Base-by-base conservation (phyloP, 2,113 vertebrate species). In the Sardina pilchardus region DNA sequence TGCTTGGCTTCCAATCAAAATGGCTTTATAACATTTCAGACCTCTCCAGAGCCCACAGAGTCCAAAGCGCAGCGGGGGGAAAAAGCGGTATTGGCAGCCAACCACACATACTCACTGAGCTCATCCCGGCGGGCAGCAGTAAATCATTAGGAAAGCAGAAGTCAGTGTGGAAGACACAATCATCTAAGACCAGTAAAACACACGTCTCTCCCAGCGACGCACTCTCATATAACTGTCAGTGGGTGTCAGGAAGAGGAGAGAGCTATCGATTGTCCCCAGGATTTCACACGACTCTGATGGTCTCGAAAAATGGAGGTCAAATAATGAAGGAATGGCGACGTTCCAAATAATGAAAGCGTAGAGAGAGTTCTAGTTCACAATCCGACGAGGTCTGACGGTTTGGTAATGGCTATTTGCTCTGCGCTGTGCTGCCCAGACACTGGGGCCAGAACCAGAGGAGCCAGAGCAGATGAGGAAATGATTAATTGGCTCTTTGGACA, bases 131-230 rank as follows among this genome's bases (percentile, higher is more conserved):
- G 94, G 89, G 95, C 94, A 90, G 85, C 95, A 95, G 96, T 97
- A 97, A 97, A 97, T 97, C 96, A 96, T 94, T 93, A 95, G 93
- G 94, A 96, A 94, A 93, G 92, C 94, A 92, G 92, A 95, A 94
- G 94, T 94, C 94, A 50, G 86, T 90, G 93, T 94, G 95, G 95
- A 95, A 93, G 95, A 96, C 95, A 94, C 94, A 93, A 95, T 93
- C 94, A 94, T 95, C 92, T 94, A 94, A 95, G 93, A 95, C 92
- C 90, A 91, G 93, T 95, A 95, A 94, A 93, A 87, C 81, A 56
- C 89, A 82, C 12, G 85, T 90, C 88, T 59, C 91, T 89, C 81
- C 71, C 90, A 92, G 94, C 93, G 91, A 89, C 89, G 92, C 94
- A 92, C 92, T 94, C 91, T 36, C 90, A 88, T 94, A 89, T 92